phyloP scores from a whole-genome alignment of 2,113 vertebrate genomes.

The Phycodurus eques region DNA sequence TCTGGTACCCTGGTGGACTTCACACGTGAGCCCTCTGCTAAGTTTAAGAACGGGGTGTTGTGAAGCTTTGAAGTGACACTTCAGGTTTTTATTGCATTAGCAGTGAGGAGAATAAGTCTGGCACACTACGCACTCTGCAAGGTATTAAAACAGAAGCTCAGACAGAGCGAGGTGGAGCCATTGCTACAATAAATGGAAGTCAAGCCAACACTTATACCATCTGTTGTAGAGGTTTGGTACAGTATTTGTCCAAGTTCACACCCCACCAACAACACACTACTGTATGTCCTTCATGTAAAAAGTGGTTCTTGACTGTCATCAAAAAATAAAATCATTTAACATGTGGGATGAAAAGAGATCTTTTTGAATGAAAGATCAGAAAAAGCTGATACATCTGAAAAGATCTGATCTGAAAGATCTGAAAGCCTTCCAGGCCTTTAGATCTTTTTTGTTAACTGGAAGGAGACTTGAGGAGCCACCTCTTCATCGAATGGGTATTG shows the following conservation, averaged over 20 bases:
- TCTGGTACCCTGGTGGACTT: conserved; percentile 28
- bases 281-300: background rate
- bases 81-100: conserved; percentile 58
- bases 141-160: conserved; percentile 74
- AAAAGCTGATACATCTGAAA: too few relatives aligned
- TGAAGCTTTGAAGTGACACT: conserved; percentile 44
- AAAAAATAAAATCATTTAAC: conserved; percentile 17
- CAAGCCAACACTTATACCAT: conserved; percentile 60
- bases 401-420: too few relatives aligned
- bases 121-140: conserved; percentile 36
- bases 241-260: conserved; percentile 50
- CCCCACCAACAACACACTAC: conserved; percentile 18
- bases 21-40: conserved; percentile 30
- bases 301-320: conserved; percentile 22
- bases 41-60: conserved; percentile 53
- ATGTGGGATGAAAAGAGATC: conserved; percentile 19
- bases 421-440: too few relatives aligned
- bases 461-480: conserved; percentile 11
- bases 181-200: conserved; percentile 47
- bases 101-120: conserved; percentile 46
- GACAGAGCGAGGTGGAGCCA: conserved; percentile 29
- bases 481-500: conserved; percentile 10
- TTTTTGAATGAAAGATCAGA: too few relatives aligned
- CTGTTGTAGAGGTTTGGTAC: conserved; percentile 50
- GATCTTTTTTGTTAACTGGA: conserved; percentile 13